Evolutionary conservation across 1,140 invertebrate species (phyloP).

Genomic region (Drosophila tropicalis): DNA sequence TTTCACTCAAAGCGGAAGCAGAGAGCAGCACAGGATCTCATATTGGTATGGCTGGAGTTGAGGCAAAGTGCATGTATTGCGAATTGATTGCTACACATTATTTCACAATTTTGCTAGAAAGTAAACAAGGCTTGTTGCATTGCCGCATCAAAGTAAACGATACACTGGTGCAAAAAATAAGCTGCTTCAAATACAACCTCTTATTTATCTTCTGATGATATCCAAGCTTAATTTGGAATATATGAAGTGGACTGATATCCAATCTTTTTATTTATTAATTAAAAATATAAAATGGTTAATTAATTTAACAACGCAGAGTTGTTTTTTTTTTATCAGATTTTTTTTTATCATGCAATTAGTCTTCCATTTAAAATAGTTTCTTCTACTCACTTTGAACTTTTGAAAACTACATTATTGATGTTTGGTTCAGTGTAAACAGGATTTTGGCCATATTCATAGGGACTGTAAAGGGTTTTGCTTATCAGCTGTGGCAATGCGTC

Average conservation of each 20-base stretch:
- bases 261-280: too few relatives aligned
- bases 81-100: conserved; percentile 79
- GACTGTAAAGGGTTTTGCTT: conserved; percentile 37
- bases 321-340: too few relatives aligned
- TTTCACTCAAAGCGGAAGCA: neutral
- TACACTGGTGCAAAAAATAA: conserved; percentile 1
- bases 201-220: too few relatives aligned
- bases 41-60: conserved; percentile 8
- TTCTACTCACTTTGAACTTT: too few relatives aligned
- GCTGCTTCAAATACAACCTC: too few relatives aligned
- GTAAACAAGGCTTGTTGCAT: conserved; percentile 59
- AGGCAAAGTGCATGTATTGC: conserved; percentile 55
- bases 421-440: conserved; percentile 6
- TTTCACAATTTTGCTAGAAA: conserved; percentile 78
- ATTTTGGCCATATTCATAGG: conserved; percentile 41
- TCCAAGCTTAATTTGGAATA: too few relatives aligned
- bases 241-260: too few relatives aligned
- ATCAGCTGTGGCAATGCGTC: conserved; percentile 57
- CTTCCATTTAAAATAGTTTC: too few relatives aligned
- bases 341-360: too few relatives aligned
- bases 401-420: neutral
- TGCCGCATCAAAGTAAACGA: conserved; percentile 20
- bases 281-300: too few relatives aligned
- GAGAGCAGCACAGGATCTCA: conserved; percentile 7
- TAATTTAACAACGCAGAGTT: too few relatives aligned